Conservation (phyloP, 1,140 invertebrate species). For the Drosophila arizonae region DNA sequence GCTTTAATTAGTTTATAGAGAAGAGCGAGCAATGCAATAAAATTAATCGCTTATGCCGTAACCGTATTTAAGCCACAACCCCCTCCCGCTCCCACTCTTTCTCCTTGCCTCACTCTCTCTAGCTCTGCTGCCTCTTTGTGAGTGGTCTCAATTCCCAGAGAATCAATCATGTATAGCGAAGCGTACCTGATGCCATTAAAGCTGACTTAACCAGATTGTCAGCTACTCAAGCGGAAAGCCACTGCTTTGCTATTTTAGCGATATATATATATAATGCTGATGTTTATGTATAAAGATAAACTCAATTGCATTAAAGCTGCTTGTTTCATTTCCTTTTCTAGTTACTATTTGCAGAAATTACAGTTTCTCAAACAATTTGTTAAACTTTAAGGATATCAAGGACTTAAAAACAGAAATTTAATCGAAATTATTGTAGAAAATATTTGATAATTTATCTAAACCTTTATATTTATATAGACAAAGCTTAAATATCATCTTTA, state of each 20-base stretch:
- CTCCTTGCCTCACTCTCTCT: background rate
- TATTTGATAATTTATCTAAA: background rate
- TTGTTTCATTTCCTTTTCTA: background rate
- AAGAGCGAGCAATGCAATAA: constrained; percentile 63
- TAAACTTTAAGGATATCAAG: no score
- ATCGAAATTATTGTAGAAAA: background rate
- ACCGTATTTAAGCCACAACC: constrained; percentile 57
- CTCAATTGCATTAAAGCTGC: background rate
- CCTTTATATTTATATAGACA: background rate
- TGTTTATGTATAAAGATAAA: constrained; percentile 3
- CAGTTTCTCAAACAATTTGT: background rate
- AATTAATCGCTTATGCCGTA: constrained; percentile 76
- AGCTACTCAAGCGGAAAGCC: constrained; percentile 61
- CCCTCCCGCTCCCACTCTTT: no score
- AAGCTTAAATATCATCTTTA: background rate
- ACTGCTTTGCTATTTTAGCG: constrained; percentile 14
- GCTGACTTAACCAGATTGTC: constrained; percentile 56
- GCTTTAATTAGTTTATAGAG: constrained; percentile 71
- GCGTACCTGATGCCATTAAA: constrained; percentile 57
- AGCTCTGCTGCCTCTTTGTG: background rate
- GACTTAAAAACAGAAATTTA: no score
- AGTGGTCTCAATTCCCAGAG: constrained; percentile 17
- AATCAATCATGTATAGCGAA: constrained; percentile 68
- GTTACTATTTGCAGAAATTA: background rate
- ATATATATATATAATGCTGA: background rate